Base-by-base conservation (phyloP, 2,113 vertebrate genomes). In the Melanostigma gelatinosum region DNA sequence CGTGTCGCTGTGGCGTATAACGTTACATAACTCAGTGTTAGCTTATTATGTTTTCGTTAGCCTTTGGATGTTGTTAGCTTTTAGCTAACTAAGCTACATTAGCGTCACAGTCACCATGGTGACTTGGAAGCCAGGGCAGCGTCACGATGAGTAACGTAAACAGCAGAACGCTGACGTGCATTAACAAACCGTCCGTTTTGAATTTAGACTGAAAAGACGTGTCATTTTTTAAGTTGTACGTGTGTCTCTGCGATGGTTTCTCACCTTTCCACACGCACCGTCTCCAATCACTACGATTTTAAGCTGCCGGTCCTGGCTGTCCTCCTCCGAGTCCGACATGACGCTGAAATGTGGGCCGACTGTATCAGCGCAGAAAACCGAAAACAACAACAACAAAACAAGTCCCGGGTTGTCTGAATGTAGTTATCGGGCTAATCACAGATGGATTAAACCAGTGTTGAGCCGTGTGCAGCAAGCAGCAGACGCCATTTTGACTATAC, bases 241-340 rank as follows among this genome's bases (percentile, higher is more conserved):
- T 40, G 8, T 40, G 8, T 40, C 8, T 40, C 0, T 32, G 11
- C 34, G 46, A 3, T 61, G 57, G 87, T 10, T 18, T 92, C 96
- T 96, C 92, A 99, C 98, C 98, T 99, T 99, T 88, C 98, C 97
- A 70, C 97, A 97, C 67, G 98, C 97, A 85, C 98, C 97, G 91
- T 99, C 98, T 88, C 98, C 98, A 84, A 99, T 89, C 77, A 99
- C 92, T 73, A 97, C 97, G 60, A 99, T 95, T 89, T 99, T 99
- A 27, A 99, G 96, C 94, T 98, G 97, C 90, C 95, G 95, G 93
- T 99, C 98, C 87, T 95, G 96, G 88, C 95, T 96, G 85, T 98
- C 97, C 80, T 99, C 97, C 90, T 99, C 97, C 0, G 98, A 99
- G 91, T 99, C 98, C 84, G 98, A 99, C 98, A 99, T 99, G 87